phyloP scores from a whole-genome alignment of 2,797 vertebrate genomes.

The Poeciliopsis presidionis region DNA sequence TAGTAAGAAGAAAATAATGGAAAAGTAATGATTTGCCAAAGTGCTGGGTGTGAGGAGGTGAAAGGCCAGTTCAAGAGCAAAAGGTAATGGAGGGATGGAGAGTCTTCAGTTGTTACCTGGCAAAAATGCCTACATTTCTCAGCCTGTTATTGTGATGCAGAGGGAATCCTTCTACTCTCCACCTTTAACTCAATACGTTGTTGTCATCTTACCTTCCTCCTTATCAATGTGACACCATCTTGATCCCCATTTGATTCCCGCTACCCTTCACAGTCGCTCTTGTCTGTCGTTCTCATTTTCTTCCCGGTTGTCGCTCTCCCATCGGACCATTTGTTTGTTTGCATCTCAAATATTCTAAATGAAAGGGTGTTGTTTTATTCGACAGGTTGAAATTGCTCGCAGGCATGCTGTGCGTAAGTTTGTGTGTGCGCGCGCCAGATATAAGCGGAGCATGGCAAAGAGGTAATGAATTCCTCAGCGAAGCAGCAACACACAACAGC shows the following conservation, averaged over 20 bases:
- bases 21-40: conserved; percentile 42
- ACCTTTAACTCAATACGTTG: neutral
- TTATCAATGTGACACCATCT: conserved; percentile 34
- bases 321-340: conserved; percentile 69
- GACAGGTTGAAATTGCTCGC: conserved; percentile 65
- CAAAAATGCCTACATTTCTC: conserved; percentile 24
- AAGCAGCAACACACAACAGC: conserved; percentile 78
- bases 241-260: conserved; percentile 12
- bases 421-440: conserved; percentile 18
- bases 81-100: conserved; percentile 3
- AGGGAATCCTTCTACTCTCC: conserved; percentile 6
- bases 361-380: conserved; percentile 67
- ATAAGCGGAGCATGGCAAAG: conserved; percentile 62
- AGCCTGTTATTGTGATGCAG: conserved; percentile 20
- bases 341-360: conserved; percentile 69
- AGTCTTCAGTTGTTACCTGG: conserved; percentile 8
- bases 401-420: conserved; percentile 43
- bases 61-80: conserved; percentile 32
- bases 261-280: conserved; percentile 10
- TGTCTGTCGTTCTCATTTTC: conserved; percentile 20
- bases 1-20: conserved; percentile 35
- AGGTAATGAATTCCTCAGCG: conserved; percentile 78
- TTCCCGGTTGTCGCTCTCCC: conserved; percentile 36
- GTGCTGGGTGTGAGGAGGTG: conserved; percentile 38
- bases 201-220: conserved; percentile 33